A percentile compares a stretch with the other conserved stretches of the same genome.
Conservation (phyloP, 2,888 invertebrate species). For the Aleiodes leptofemur region DNA sequence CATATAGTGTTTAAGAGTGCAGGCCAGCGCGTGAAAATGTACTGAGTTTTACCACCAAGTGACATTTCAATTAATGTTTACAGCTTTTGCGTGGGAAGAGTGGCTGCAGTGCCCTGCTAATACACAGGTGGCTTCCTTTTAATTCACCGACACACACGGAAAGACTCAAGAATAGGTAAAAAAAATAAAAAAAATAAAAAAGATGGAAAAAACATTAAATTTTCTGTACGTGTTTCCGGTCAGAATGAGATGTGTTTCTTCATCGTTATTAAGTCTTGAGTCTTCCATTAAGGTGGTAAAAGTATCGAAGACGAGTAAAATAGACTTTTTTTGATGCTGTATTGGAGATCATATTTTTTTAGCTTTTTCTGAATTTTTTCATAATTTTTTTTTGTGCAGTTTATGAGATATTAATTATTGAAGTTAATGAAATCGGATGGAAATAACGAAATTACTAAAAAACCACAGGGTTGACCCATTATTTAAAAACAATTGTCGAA, state of each 20-base stretch:
- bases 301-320: too few species aligned
- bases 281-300: too few species aligned
- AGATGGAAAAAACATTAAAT: too few species aligned
- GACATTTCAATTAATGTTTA: constrained; percentile 73
- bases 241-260: neutral
- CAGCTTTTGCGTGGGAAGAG: constrained; percentile 68
- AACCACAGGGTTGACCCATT: neutral
- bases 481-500: too few species aligned
- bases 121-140: constrained; percentile 27
- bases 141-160: constrained; percentile 20
- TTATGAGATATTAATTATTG: too few species aligned
- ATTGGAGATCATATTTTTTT: too few species aligned
- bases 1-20: constrained; percentile 32
- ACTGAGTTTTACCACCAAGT: constrained; percentile 61
- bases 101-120: constrained; percentile 15
- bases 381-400: too few species aligned
- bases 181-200: too few species aligned
- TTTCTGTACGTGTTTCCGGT: neutral
- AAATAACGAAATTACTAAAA: too few species aligned
- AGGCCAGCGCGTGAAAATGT: constrained; percentile 66
- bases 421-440: too few species aligned
- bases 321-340: too few species aligned
- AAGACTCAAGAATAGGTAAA: neutral
- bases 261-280: neutral
- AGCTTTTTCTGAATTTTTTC: too few species aligned